Evolutionary conservation across 2,797 vertebrate genomes (phyloP).

Genomic region (Nyctibius grandis): DNA sequence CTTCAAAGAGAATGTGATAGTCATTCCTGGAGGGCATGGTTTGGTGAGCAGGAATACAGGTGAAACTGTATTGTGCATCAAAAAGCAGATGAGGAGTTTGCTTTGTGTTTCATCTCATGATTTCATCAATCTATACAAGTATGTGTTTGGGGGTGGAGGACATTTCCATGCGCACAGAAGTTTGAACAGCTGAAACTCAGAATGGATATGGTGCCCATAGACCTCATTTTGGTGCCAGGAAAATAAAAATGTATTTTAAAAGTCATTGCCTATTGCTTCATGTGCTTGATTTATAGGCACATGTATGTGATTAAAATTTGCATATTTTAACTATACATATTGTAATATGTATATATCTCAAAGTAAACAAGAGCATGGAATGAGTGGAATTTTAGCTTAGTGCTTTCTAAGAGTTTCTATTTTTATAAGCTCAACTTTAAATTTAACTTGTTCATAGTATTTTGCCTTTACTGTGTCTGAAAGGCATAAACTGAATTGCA

Average conservation of each 20-base stretch:
- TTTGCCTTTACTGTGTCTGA: background rate
- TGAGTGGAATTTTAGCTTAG: background rate
- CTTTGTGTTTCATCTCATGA: conserved; percentile 29
- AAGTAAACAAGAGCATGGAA: background rate
- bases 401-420: background rate
- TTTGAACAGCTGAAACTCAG: conserved; percentile 57
- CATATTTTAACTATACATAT: background rate
- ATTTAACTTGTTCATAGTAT: background rate
- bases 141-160: background rate
- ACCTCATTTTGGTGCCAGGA: conserved; percentile 25
- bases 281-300: conserved; percentile 22
- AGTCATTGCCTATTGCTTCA: background rate
- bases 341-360: background rate
- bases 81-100: conserved; percentile 26
- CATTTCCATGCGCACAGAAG: conserved; percentile 3
- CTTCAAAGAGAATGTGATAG: conserved; percentile 60
- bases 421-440: background rate
- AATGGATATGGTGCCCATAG: conserved; percentile 30
- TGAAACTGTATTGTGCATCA: conserved; percentile 41
- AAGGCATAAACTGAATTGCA: background rate
- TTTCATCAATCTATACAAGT: conserved; percentile 4
- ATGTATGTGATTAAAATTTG: background rate
- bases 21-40: conserved; percentile 59
- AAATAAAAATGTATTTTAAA: conserved; percentile 29
- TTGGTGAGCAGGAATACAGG: conserved; percentile 39